Percentiles rank a stretch among this genome's conserved stretches.
Evolutionary conservation across 2,797 vertebrate genomes (phyloP).

Genomic region (Pygocentrus nattereri): DNA sequence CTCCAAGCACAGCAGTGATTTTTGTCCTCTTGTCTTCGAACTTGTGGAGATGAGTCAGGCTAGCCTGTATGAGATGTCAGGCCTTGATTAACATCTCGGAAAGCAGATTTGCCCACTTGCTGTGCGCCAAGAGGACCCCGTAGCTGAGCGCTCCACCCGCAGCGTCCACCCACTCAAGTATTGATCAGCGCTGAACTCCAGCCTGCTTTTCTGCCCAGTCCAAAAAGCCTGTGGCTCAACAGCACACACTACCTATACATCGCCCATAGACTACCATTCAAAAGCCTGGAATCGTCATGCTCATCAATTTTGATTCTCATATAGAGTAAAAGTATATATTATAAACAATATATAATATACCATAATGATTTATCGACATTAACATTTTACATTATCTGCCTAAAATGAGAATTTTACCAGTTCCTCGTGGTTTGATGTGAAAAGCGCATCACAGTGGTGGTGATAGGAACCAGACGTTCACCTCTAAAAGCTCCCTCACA

Average conservation of each 20-base stretch:
- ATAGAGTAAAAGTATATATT: too few relatives aligned
- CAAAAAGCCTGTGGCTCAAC: slow-evolving; percentile 12
- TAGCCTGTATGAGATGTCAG: slow-evolving; percentile 6
- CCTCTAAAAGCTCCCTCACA: too few relatives aligned
- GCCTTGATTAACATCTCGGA: slow-evolving; percentile 22
- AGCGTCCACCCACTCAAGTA: slow-evolving; percentile 45
- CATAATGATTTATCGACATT: too few relatives aligned
- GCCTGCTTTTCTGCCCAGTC: slow-evolving; percentile 54
- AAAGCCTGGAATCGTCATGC: too few relatives aligned
- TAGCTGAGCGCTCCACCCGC: slow-evolving; percentile 6
- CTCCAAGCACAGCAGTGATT: neutral
- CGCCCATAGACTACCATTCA: too few relatives aligned
- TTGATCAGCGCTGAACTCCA: slow-evolving; percentile 67
- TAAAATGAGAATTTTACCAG: too few relatives aligned
- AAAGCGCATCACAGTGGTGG: too few relatives aligned
- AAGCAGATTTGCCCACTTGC: neutral
- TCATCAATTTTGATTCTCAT: too few relatives aligned
- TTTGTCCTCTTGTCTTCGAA: neutral
- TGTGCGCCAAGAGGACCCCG: neutral
- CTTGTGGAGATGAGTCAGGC: neutral
- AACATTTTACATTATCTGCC: too few relatives aligned
- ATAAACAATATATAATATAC: too few relatives aligned
- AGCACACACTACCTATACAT: neutral
- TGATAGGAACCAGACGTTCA: too few relatives aligned
- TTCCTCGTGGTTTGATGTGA: too few relatives aligned